Base-by-base conservation (phyloP, 1,140 invertebrate species). In the Mya arenaria region DNA sequence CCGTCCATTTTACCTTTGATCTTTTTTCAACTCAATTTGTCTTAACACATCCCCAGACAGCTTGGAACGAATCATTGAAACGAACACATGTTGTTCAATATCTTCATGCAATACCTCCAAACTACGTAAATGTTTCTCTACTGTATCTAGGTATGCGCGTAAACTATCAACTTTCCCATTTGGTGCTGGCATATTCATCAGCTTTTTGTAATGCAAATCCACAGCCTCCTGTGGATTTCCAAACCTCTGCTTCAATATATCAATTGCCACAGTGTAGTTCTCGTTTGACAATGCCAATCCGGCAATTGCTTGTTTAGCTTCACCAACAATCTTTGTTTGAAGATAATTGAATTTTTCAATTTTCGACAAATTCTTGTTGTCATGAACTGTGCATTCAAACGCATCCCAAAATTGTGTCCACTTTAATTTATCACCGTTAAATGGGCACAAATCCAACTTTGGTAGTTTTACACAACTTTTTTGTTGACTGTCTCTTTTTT, bases 131-230 rank as follows among this genome's bases (percentile, higher is more conserved):
- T 65, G 62, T 36, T 30, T 65, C 37, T 30, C 62, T 36, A 65
- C 28, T 28, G 25, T 65, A 36, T 65, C 62, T 28, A 65, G 37
- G 13, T 32, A 65, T 30, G 23, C n/a, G 30, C 62, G 5, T 65
- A 65, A 34, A 36, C 62, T 65, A n/a, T 19, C 17, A 4, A 63
- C 60, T 58, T 39, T 32, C 5, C 37, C 10, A 8, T 10, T 30
- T 15, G 62, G 62, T 36, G 62, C 4, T 8, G 62, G 4, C 10
- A 65, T 65, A 36, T 65, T 30, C 19, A 65, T 65, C 23, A 65
- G 34, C 62, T 65, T 34, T 4, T 65, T 65, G 62, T 65, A 30
- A 28, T 65, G 32, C 10, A 79, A 10, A 60, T 69, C 36, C 41
- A 66, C 56, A 58, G 23, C 8, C 8, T 58, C 56, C 30, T 58